Evolutionary conservation across 2,797 vertebrate genomes (phyloP).

Genomic region (Chaetophractus vellerosus): DNA sequence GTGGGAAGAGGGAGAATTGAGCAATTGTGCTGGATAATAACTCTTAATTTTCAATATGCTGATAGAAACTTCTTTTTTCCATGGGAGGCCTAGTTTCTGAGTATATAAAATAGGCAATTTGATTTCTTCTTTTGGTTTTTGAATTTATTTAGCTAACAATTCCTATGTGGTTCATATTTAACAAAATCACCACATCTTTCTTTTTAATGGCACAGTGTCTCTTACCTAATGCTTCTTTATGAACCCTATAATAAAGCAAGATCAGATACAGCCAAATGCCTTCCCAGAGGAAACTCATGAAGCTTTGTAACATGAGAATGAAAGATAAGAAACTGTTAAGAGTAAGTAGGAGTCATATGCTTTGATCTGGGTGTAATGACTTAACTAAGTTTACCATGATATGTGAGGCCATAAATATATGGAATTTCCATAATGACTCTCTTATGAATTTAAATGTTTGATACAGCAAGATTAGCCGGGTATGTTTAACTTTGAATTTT

Average conservation of each 20-base stretch:
- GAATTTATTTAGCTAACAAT: constrained; percentile 72
- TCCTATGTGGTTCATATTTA: constrained; percentile 68
- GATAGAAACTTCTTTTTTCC: not conserved
- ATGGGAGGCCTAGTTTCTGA: not conserved
- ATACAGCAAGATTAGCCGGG: not conserved
- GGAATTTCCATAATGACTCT: constrained; percentile 46
- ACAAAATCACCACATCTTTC: constrained; percentile 77
- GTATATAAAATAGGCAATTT: constrained; percentile 53
- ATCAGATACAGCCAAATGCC: constrained; percentile 53
- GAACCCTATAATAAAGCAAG: constrained; percentile 71
- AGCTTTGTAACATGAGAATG: not conserved
- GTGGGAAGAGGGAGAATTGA: not conserved
- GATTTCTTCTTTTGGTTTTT: constrained; percentile 40
- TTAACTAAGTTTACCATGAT: constrained; percentile 68
- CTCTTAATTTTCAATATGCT: constrained; percentile 5
- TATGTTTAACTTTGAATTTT: not conserved
- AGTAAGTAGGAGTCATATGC: constrained; percentile 64
- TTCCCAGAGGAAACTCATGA: constrained; percentile 72
- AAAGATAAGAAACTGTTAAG: constrained; percentile 74
- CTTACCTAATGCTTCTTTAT: constrained; percentile 77
- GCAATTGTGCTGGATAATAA: not conserved
- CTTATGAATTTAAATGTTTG: constrained; percentile 22
- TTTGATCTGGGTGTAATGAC: constrained; percentile 60
- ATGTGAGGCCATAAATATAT: not conserved
- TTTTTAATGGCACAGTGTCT: constrained; percentile 65